Evolutionary conservation across 2,113 vertebrate genomes (phyloP), one percentile per base, ranked within the genome.

Genomic region (Corythornis madagascariensis): DNA sequence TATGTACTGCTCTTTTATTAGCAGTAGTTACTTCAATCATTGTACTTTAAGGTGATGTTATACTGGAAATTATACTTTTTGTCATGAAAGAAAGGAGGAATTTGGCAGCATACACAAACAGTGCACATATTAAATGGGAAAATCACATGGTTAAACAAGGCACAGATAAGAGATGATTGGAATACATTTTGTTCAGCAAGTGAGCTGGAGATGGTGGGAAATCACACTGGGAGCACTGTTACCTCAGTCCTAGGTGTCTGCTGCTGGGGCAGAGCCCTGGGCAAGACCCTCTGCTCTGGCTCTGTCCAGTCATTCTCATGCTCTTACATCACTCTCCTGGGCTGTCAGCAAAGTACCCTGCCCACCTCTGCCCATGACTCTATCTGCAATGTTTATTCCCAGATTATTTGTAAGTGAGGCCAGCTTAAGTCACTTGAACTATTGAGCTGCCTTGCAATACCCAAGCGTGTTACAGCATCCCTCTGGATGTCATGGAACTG

Each of bases 51-150:
- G 70, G 87, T 90, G 63, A 93, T 89, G 67, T 53, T 66, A 80
- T 43, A 90, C 43, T 71, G 19, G 2, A 76, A 91, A 78, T 71
- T 43, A 81, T 10, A 78, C 26, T 31, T 73, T 88, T 63, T 94
- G 86, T 75, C 65, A 92, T 61, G 65, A 94, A 72, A 89, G 33
- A 91, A 91, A 88, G 42, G 29, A 91, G 17, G 26, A 35, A 89
- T 65, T 66, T 84, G 59, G 63, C 70, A 90, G 50, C 11, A 61
- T 29, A 66, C 17, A 53, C 29, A 64, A 91, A 83, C 8, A 88
- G 7, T 26, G 16, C 29, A 79, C n/a, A 52, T 43, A 92, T 33
- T 77, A 45, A 94, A 90, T 50, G 22, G 40, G 26, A 88, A 92
- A 95, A 94, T 57, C 76, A 78, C 53, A 86, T 7, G 60, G 43